A percentile compares a stretch with the other conserved stretches of the same genome.
Conservation (phyloP, 35 echinoderm and acorn worm species). For the Eucidaris tribuloides region DNA sequence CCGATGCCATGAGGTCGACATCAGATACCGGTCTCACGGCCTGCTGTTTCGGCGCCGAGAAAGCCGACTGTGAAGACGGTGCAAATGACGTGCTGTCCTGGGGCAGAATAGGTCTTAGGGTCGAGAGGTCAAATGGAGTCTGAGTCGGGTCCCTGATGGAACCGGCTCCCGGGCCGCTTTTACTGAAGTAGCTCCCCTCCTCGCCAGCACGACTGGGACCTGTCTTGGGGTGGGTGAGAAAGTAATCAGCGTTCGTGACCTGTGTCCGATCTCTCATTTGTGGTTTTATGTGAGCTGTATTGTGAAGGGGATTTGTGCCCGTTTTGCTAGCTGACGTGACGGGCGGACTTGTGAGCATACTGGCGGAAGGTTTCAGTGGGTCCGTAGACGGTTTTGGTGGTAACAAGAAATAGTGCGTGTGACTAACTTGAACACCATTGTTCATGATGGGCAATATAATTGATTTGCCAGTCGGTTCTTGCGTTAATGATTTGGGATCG, state of each 20-base stretch:
- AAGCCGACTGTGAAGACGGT: not conserved
- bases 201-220: no score
- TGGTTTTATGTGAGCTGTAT: slow-evolving; percentile 73
- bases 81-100: not conserved
- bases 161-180: slow-evolving; percentile 9
- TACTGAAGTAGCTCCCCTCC: slow-evolving; percentile 25
- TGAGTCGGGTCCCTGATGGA: not conserved
- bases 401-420: slow-evolving; percentile 94
- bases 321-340: not conserved
- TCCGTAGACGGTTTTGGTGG: slow-evolving; percentile 63
- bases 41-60: not conserved
- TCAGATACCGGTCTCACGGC: slow-evolving; percentile 30
- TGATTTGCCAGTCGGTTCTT: slow-evolving; percentile 18
- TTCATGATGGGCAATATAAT: slow-evolving; percentile 79
- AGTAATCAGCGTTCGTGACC: slow-evolving; percentile 54
- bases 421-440: slow-evolving; percentile 88
- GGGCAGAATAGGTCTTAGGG: slow-evolving; percentile 80
- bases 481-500: slow-evolving; percentile 2
- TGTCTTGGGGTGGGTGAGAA: slow-evolving; percentile 29
- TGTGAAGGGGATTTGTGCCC: not conserved
- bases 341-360: not conserved
- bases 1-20: slow-evolving; percentile 60
- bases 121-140: slow-evolving; percentile 73
- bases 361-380: not conserved
- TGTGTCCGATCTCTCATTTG: slow-evolving; percentile 57